Evolutionary conservation across 2,888 invertebrate species (phyloP).

Genomic region (Diogma glabrata): DNA sequence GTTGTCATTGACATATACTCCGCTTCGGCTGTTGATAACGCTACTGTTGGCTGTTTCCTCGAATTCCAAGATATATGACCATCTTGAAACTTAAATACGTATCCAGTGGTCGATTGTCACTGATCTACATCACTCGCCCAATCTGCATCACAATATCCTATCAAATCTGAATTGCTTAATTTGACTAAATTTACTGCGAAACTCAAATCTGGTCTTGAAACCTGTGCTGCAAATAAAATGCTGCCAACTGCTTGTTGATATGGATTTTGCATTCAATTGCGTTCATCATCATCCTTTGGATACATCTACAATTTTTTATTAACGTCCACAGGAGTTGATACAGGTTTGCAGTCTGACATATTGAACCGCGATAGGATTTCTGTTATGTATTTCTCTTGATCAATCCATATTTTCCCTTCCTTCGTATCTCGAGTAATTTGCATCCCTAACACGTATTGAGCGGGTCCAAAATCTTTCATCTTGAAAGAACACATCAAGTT

Average conservation of each 20-base stretch:
- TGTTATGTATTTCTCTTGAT: background rate
- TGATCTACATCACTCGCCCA: too few species aligned
- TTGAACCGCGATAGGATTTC: background rate
- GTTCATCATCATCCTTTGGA: background rate
- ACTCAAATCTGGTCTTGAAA: background rate
- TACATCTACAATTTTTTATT: background rate
- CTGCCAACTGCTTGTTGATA: constrained; percentile 1
- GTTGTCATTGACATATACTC: background rate
- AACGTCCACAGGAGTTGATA: background rate
- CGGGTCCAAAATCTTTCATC: too few species aligned
- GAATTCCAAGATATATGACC: background rate
- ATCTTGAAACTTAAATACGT: background rate
- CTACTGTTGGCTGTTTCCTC: background rate
- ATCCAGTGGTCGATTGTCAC: too few species aligned
- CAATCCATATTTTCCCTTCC: background rate
- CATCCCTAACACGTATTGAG: too few species aligned
- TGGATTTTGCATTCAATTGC: background rate
- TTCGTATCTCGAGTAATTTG: too few species aligned
- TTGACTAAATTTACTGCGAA: background rate
- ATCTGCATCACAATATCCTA: too few species aligned
- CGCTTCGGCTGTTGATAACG: background rate
- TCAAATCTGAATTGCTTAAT: too few species aligned
- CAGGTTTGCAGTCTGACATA: background rate
- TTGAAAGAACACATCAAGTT: too few species aligned
- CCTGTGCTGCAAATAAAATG: background rate